phyloP scores from a whole-genome alignment of 2,888 invertebrate genomes.

The Nineta flava region DNA sequence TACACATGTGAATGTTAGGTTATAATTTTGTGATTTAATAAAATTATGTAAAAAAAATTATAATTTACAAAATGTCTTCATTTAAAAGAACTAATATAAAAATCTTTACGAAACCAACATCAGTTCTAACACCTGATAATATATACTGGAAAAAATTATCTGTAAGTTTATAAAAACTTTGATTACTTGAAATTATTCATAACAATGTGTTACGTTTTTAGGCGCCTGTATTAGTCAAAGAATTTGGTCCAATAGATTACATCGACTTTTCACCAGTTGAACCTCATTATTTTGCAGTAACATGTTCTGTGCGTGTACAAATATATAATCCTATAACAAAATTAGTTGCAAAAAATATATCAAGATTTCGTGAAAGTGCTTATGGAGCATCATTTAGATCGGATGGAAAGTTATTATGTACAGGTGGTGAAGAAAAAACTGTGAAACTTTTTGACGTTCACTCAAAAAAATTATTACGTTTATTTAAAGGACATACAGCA shows the following conservation, averaged over 20 bases:
- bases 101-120: slow-evolving; percentile 46
- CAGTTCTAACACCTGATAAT: slow-evolving; percentile 57
- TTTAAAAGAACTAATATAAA: slow-evolving; percentile 60
- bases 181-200: background rate
- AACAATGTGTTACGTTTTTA: slow-evolving; percentile 23
- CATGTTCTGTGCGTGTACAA: slow-evolving; percentile 77
- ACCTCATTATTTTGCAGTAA: slow-evolving; percentile 83
- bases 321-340: slow-evolving; percentile 78
- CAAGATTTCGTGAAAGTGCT: slow-evolving; percentile 66
- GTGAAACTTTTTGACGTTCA: slow-evolving; percentile 80
- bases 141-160: slow-evolving; percentile 80
- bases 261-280: slow-evolving; percentile 80
- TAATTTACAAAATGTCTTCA: slow-evolving; percentile 27
- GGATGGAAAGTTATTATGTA: slow-evolving; percentile 69
- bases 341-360: slow-evolving; percentile 63
- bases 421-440: slow-evolving; percentile 78
- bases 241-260: slow-evolving; percentile 82
- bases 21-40: no score
- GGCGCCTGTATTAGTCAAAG: slow-evolving; percentile 78
- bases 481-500: slow-evolving; percentile 71
- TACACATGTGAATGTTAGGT: no score
- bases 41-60: background rate
- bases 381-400: slow-evolving; percentile 72
- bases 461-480: slow-evolving; percentile 63
- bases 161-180: slow-evolving; percentile 35